phyloP scores from a whole-genome alignment of 2,888 invertebrate species.

The Drosophila quinaria region DNA sequence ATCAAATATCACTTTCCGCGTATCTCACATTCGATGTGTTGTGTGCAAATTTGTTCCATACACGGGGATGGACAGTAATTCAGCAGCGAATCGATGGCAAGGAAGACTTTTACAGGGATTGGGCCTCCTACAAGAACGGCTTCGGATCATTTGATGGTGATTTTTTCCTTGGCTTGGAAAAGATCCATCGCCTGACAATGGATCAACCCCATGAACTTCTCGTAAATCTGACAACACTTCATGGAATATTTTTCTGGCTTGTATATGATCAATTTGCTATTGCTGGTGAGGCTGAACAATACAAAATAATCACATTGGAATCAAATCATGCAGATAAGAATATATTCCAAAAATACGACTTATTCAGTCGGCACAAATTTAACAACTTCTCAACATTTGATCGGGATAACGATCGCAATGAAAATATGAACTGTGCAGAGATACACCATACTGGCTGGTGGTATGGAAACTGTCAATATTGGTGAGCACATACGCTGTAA shows the following conservation, averaged over 20 bases:
- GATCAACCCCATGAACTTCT: not conserved
- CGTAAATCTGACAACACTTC: not conserved
- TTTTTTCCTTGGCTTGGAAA: not conserved
- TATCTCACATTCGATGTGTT: not conserved
- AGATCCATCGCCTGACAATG: not conserved
- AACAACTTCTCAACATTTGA: not conserved
- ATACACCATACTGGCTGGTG: no score
- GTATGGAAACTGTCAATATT: no score
- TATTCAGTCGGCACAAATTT: not conserved
- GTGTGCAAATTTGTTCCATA: not conserved
- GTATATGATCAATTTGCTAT: no score
- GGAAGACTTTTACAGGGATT: not conserved
- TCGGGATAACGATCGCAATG: not conserved
- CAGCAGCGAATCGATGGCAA: not conserved
- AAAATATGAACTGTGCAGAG: no score
- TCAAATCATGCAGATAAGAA: no score
- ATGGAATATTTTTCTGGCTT: no score
- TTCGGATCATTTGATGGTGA: not conserved
- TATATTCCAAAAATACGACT: no score
- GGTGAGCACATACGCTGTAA: no score
- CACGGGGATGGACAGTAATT: constrained; percentile 1
- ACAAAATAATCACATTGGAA: not conserved
- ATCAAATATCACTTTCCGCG: not conserved
- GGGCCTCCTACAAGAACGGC: not conserved
- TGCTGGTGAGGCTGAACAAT: not conserved